Conservation (phyloP, 2,113 vertebrate species). For the Perccottus glenii region DNA sequence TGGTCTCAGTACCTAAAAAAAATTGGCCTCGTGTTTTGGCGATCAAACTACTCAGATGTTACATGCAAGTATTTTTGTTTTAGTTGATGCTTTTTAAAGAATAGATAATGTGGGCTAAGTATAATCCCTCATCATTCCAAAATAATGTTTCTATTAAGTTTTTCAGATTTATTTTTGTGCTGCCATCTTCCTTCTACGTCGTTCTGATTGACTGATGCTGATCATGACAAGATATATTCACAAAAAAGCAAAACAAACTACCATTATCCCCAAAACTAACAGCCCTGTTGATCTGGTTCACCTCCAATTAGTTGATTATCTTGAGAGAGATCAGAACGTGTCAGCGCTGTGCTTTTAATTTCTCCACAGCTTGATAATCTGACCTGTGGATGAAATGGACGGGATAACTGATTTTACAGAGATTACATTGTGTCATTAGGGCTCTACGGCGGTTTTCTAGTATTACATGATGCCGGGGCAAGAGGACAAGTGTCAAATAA, state of each 20-base stretch:
- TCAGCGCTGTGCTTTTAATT: conserved; percentile 58
- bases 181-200: background rate
- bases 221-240: conserved; percentile 53
- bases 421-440: conserved; percentile 28
- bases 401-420: conserved; percentile 33
- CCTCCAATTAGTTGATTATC: conserved; percentile 60
- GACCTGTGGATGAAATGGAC: conserved; percentile 24
- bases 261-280: conserved; percentile 18
- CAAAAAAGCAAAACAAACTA: conserved; percentile 25
- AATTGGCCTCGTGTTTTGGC: no score
- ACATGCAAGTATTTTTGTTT: background rate
- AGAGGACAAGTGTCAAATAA: conserved; percentile 4
- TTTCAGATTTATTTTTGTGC: conserved; percentile 24
- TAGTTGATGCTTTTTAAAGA: background rate
- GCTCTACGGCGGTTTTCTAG: conserved; percentile 13
- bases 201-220: background rate
- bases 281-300: conserved; percentile 36
- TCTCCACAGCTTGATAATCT: conserved; percentile 56
- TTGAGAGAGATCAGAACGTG: conserved; percentile 49
- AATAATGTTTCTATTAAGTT: conserved; percentile 22
- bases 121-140: conserved; percentile 28
- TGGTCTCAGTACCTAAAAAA: no score
- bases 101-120: conserved; percentile 20
- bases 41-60: no score
- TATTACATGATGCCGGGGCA: background rate